phyloP scores from a whole-genome alignment of 2,888 invertebrate genomes.

The Omphaloscelis lunosa region DNA sequence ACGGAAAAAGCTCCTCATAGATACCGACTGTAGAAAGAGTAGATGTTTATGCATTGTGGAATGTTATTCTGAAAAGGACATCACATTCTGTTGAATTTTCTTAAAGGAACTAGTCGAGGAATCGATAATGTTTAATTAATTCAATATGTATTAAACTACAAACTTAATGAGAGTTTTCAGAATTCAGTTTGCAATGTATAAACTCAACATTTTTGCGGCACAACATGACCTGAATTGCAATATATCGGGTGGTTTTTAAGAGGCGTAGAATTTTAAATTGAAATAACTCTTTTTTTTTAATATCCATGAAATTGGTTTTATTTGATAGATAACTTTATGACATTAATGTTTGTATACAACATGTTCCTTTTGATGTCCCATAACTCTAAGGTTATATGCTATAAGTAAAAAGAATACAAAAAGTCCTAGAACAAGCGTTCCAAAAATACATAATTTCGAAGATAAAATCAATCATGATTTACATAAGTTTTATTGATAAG shows the following conservation, averaged over 20 bases:
- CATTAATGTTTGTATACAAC: neutral
- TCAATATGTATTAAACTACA: neutral
- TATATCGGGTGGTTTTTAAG: neutral
- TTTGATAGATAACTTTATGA: neutral
- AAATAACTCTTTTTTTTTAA: neutral
- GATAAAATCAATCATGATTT: too few species aligned
- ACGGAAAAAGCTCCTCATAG: constrained; percentile 70
- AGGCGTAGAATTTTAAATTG: neutral
- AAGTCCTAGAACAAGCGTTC: too few species aligned
- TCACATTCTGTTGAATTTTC: neutral
- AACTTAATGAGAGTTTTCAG: neutral
- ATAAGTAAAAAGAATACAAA: too few species aligned
- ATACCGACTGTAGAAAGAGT: constrained; percentile 32
- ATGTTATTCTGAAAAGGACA: constrained; percentile 1
- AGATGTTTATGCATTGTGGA: constrained; percentile 29
- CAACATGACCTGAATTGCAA: constrained; percentile 32
- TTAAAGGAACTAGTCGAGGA: neutral
- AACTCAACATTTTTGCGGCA: constrained; percentile 14
- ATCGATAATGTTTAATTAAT: neutral
- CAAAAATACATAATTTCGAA: too few species aligned
- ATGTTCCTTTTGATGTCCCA: too few species aligned
- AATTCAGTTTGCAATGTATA: neutral
- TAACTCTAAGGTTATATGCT: too few species aligned
- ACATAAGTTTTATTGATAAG: too few species aligned
- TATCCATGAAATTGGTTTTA: neutral